Conservation (phyloP, 1,140 invertebrate genomes). For the Heliconius congener region DNA sequence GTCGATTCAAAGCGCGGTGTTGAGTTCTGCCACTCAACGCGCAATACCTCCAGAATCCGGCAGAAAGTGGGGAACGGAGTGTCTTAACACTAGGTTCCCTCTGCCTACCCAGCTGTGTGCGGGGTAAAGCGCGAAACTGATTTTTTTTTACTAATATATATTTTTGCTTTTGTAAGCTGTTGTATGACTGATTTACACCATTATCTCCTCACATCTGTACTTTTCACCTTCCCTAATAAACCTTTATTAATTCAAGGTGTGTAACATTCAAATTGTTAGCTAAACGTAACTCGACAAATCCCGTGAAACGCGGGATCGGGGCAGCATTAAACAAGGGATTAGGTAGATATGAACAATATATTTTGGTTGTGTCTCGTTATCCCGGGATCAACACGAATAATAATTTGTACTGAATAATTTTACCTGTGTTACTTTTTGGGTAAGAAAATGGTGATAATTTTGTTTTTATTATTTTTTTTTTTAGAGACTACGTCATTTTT, state of each 20-base stretch:
- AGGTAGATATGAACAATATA: constrained; percentile 35
- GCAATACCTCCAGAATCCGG: too few species aligned
- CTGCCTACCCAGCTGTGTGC: too few species aligned
- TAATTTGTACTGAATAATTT: constrained; percentile 28
- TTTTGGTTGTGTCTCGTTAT: constrained; percentile 31
- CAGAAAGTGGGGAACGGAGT: too few species aligned
- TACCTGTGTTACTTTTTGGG: background rate
- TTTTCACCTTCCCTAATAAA: constrained; percentile 10
- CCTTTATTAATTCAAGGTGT: constrained; percentile 20
- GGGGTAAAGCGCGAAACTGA: too few species aligned
- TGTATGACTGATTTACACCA: too few species aligned
- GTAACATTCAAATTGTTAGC: constrained; percentile 5
- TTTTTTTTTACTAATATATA: too few species aligned
- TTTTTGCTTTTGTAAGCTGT: too few species aligned
- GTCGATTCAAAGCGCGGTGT: too few species aligned
- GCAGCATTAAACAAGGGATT: constrained; percentile 32
- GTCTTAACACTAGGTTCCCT: too few species aligned
- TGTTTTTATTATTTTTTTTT: background rate
- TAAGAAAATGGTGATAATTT: background rate
- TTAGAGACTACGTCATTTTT: too few species aligned
- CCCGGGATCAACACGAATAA: constrained; percentile 28
- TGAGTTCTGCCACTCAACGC: too few species aligned
- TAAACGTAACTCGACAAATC: constrained; percentile 30
- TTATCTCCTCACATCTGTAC: background rate
- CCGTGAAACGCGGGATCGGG: constrained; percentile 24